Evolutionary conservation across 2,113 vertebrate species (phyloP), one percentile per base, ranked within the genome.

Genomic region (Sander vitreus): DNA sequence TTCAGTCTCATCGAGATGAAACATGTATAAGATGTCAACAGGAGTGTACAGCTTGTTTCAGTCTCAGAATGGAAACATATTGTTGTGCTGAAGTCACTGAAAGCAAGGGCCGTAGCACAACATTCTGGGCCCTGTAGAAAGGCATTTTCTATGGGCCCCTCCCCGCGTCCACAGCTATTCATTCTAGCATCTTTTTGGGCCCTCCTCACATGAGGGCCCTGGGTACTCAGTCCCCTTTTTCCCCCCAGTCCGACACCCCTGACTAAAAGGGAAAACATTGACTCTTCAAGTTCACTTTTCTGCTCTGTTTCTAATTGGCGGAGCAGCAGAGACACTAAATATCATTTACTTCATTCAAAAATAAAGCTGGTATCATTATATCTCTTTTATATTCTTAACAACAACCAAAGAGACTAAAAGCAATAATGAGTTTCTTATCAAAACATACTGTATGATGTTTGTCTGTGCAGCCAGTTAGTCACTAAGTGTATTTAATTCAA

Each of bases 1-100:
- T 47, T 63, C 67, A 12, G 45, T 18, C 63, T 43, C n/a, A 74
- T 64, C 51, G 4, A 3, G 21, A 66, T 75, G 66, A 86, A 83
- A 76, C 71, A 33, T 76, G 83, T 11, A 76, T 62, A 5, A 67
- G 73, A 72, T 57, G 78, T 75, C 82, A 75, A 53, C 74, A 63
- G 65, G 58, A 51, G 72, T 5, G 53, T 11, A 14, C 23, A 19
- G 58, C 15, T 1, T 5, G 30, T 5, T 27, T 86, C 70, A 18
- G 65, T 39, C 6, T 8, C 50, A 6, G 0, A 8, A 36, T 54
- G 43, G 45, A 47, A 50, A 76, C 23, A 14, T 13, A 45, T 2
- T 13, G 0, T 18, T 11, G 47, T 47, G 59, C 19, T 43, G 53
- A 53, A 62, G 59, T 5, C 47, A 43, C 12, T 23, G 48, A 62